Evolutionary conservation across 2,113 vertebrate species (phyloP), one percentile per base, ranked within the genome.

Genomic region (Calonectris borealis): DNA sequence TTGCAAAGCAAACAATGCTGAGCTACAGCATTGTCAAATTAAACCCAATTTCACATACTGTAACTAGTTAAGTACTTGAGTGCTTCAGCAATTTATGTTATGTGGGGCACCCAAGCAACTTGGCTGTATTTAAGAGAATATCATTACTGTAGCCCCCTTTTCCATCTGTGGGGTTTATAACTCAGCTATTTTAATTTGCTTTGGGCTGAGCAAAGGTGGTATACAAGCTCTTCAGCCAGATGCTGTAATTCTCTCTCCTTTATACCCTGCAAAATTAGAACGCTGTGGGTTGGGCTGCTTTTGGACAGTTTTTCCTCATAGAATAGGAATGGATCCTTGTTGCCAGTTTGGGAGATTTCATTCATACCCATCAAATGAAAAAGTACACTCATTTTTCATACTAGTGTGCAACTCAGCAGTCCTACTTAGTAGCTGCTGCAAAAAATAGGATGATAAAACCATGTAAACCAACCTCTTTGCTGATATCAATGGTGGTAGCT

Each of bases 1-100:
- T 97, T 97, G 88, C 85, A 96, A 96, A 52, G 76, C 93, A 97
- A 96, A 97, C 94, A 97, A 96, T 89, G 83, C 92, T 97, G 93
- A 96, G 85, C 88, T 92, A 96, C 88, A 86, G 36, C 9, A 2
- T 72, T 95, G 93, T 96, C 96, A 96, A 96, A 92, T 95, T 96
- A 96, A 96, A 96, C 57, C 52, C 19, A 86, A 42, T 93, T 96
- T 96, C 58, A 64, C 82, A 86, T 95, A 86, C 77, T 88, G 72
- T 95, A 96, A 92, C 90, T 83, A 90, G 85, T 86, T 93, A 95
- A 94, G 91, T 94, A 94, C 75, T 95, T 87, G 82, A 97, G 60
- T 94, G 85, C 64, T 93, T 90, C 88, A 83, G 92, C 55, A 93
- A 96, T 95, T 95, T 96, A 94, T 90, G 51, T 73, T 94, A 79